Evolutionary conservation across 1,140 invertebrate species (phyloP).

Genomic region (Caenorhabditis tropicalis): DNA sequence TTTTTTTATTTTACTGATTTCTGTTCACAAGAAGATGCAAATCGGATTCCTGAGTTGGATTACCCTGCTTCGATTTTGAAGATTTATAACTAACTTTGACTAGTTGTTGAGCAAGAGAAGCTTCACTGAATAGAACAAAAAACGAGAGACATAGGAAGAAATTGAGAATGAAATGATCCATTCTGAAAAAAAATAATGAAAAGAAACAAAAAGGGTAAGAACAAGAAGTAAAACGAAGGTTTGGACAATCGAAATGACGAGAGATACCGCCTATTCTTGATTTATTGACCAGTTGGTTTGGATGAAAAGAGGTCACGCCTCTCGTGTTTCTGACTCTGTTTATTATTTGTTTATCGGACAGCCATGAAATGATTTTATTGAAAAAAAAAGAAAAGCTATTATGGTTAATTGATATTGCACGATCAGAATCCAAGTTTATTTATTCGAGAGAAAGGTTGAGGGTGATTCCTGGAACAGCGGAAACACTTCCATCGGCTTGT

Average conservation of each 20-base stretch:
- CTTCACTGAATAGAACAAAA: neutral
- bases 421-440: neutral
- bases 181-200: neutral
- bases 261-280: neutral
- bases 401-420: too few relatives aligned
- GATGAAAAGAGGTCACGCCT: neutral
- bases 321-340: neutral
- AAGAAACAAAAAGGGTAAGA: neutral
- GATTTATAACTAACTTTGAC: neutral
- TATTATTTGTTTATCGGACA: neutral
- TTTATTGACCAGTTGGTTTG: slow-evolving; percentile 5
- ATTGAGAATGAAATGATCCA: neutral
- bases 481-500: neutral
- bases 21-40: too few relatives aligned
- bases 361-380: neutral
- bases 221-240: neutral
- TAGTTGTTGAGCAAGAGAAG: neutral
- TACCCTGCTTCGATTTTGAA: too few relatives aligned
- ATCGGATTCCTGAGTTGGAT: too few relatives aligned
- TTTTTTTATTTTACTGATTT: neutral
- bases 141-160: neutral
- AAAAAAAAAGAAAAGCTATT: neutral
- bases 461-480: neutral
- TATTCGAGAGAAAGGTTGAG: neutral
- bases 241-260: neutral